phyloP scores from a whole-genome alignment of 2,113 vertebrate species.

The Psophia crepitans region DNA sequence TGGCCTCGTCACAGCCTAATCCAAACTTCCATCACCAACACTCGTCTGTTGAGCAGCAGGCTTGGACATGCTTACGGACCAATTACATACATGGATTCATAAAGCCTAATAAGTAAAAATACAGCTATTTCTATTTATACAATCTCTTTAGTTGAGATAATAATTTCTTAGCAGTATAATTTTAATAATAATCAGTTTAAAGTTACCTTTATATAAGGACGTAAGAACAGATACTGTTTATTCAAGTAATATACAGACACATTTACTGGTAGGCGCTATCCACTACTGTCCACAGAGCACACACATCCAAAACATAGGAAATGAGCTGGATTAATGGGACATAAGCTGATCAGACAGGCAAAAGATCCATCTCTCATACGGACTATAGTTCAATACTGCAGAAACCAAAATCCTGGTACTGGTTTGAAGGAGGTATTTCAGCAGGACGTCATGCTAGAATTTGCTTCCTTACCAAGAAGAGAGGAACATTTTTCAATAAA shows the following conservation, averaged over 20 bases:
- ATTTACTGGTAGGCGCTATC: neutral
- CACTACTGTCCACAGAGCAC: neutral
- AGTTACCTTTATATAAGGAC: neutral
- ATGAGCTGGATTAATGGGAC: neutral
- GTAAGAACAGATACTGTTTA: neutral
- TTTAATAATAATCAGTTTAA: neutral
- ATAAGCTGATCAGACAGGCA: neutral
- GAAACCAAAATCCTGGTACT: neutral
- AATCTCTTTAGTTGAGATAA: neutral
- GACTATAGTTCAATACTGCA: neutral
- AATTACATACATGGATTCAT: neutral
- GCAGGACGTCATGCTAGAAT: neutral
- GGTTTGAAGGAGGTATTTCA: neutral
- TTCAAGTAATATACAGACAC: neutral
- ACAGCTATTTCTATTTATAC: neutral
- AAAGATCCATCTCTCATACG: neutral
- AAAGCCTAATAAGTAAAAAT: neutral
- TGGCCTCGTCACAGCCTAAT: neutral
- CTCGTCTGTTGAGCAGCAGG: neutral
- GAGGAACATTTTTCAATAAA: neutral
- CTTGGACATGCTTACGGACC: neutral
- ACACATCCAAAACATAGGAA: neutral
- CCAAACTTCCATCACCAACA: neutral
- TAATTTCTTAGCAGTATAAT: neutral
- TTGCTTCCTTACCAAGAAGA: neutral